Conservation (phyloP, 1,140 invertebrate species). For the Cydia strobilella region DNA sequence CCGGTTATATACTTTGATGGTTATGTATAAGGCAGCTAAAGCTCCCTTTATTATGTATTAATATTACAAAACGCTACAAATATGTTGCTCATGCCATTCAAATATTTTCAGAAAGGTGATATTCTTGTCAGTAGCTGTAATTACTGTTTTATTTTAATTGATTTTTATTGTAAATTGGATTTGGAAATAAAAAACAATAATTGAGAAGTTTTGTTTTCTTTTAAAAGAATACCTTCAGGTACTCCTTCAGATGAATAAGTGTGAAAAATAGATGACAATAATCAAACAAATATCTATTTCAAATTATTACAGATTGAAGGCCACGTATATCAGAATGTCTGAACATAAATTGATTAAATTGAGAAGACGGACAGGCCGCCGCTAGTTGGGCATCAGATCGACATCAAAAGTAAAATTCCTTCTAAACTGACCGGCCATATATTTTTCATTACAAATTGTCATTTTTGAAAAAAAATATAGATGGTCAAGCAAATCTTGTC, state of each 20-base stretch:
- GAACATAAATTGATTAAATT: not conserved
- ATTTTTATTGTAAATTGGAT: slow-evolving; percentile 72
- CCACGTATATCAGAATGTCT: not conserved
- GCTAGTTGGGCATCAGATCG: too few species aligned
- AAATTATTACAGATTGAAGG: not conserved
- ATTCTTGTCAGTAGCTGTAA: slow-evolving; percentile 76
- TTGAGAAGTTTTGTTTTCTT: not conserved
- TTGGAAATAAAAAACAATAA: slow-evolving; percentile 59
- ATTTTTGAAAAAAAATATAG: too few species aligned
- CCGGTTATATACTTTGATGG: slow-evolving; percentile 4
- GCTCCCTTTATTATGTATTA: slow-evolving; percentile 5
- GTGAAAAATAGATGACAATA: not conserved
- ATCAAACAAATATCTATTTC: not conserved
- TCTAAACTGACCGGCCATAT: too few species aligned
- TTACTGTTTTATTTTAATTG: slow-evolving; percentile 54
- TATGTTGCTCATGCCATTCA: slow-evolving; percentile 71
- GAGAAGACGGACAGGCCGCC: not conserved
- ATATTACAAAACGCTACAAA: slow-evolving; percentile 43
- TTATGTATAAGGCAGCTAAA: slow-evolving; percentile 11
- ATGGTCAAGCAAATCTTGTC: too few species aligned
- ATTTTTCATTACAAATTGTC: too few species aligned
- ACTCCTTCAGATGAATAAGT: not conserved
- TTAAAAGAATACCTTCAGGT: not conserved
- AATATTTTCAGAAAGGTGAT: slow-evolving; percentile 71
- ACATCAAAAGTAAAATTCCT: not conserved